These are phyloP conservation scores for Pelosia muscerda DNA, from an alignment of 2,888 invertebrate genomes.

Conservation along the genomic window DNA sequence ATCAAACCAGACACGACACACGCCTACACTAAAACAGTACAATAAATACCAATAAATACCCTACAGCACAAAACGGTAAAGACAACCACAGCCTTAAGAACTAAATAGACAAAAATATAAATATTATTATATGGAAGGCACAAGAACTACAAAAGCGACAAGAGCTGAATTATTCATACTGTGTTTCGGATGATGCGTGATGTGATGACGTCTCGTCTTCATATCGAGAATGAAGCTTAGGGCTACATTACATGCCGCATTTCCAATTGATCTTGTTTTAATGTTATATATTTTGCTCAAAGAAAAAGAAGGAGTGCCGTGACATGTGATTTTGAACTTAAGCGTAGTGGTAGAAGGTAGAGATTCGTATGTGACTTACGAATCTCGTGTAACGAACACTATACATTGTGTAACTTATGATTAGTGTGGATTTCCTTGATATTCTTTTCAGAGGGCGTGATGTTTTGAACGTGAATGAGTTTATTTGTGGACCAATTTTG, in stretches of 20 bases:
- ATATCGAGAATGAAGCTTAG: constrained; percentile 1
- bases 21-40: background rate
- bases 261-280: background rate
- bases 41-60: too few species aligned
- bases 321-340: background rate
- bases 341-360: background rate
- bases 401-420: background rate
- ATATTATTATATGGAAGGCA: background rate
- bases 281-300: background rate
- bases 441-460: background rate
- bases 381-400: too few species aligned
- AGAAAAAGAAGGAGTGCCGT: background rate
- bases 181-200: background rate
- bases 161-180: background rate
- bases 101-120: background rate
- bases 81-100: background rate
- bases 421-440: background rate
- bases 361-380: too few species aligned
- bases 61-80: background rate
- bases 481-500: background rate
- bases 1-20: background rate
- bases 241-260: background rate
- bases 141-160: background rate
- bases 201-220: constrained; percentile 1
- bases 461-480: background rate